Percentiles rank a stretch among this genome's conserved stretches.
These are phyloP conservation scores for Dendrocincla tyrannina DNA, from an alignment of 2,797 vertebrate genomes.

Conservation along the genomic window DNA sequence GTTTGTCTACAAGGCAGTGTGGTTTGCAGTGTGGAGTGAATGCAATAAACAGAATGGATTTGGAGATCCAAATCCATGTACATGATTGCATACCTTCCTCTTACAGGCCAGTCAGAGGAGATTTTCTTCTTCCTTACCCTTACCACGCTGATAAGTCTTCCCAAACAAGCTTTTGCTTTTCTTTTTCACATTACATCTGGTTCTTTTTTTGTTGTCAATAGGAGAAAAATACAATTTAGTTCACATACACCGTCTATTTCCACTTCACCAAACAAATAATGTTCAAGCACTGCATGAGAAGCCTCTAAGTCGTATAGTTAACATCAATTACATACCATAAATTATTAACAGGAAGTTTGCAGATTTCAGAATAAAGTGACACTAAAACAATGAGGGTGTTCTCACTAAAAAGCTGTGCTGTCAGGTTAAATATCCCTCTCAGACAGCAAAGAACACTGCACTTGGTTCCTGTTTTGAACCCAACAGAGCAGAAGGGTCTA, in stretches of 20 bases:
- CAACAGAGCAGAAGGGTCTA: neutral
- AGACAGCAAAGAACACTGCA: neutral
- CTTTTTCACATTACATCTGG: neutral
- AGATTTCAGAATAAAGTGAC: neutral
- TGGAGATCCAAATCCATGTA: too few species aligned
- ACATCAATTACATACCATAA: neutral
- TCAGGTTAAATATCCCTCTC: neutral
- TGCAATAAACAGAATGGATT: neutral
- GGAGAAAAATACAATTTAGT: neutral
- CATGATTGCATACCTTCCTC: neutral
- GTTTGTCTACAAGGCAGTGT: neutral
- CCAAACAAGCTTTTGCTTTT: neutral
- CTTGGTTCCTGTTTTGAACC: neutral
- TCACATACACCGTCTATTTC: neutral
- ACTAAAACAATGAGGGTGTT: neutral
- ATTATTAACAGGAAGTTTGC: neutral
- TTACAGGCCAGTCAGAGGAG: neutral
- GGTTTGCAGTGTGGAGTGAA: neutral
- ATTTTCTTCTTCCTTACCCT: neutral
- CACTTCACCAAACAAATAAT: neutral
- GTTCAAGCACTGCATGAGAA: neutral
- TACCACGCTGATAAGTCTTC: neutral
- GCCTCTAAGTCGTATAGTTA: neutral
- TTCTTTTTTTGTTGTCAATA: neutral
- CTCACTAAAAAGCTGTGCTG: neutral